These are phyloP conservation scores for Numida meleagris DNA, from an alignment of 2,113 vertebrate genomes.

Conservation along the genomic window DNA sequence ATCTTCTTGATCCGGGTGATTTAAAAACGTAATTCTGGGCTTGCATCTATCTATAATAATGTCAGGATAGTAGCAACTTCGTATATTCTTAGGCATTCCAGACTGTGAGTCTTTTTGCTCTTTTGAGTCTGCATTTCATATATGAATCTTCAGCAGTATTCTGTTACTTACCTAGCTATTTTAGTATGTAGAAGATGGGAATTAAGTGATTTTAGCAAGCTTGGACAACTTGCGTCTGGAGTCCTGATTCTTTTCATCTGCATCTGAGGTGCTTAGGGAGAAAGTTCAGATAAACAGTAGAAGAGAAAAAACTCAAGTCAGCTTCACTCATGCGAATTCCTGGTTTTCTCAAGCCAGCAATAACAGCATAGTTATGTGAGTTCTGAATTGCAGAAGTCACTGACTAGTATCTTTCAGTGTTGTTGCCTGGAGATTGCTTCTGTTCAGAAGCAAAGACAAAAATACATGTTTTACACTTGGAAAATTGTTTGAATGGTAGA, in stretches of 20 bases:
- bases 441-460: background rate
- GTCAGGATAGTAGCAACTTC: slow-evolving; percentile 1
- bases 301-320: background rate
- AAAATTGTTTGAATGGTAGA: background rate
- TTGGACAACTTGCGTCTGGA: background rate
- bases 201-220: background rate
- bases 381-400: background rate
- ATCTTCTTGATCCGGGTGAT: background rate
- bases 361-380: rapidly evolving
- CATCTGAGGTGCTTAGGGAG: background rate
- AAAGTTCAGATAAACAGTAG: background rate
- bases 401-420: background rate
- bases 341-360: background rate
- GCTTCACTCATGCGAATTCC: background rate
- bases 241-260: background rate
- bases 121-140: rapidly evolving
- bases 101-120: background rate
- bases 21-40: slow-evolving; percentile 18
- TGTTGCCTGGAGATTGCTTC: background rate
- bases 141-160: background rate
- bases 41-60: background rate
- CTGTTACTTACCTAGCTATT: background rate
- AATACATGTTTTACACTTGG: rapidly evolving
- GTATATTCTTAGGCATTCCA: background rate
- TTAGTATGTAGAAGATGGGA: background rate